Base-by-base conservation (phyloP, 2,888 invertebrate genomes). In the Hylaea fasciaria region DNA sequence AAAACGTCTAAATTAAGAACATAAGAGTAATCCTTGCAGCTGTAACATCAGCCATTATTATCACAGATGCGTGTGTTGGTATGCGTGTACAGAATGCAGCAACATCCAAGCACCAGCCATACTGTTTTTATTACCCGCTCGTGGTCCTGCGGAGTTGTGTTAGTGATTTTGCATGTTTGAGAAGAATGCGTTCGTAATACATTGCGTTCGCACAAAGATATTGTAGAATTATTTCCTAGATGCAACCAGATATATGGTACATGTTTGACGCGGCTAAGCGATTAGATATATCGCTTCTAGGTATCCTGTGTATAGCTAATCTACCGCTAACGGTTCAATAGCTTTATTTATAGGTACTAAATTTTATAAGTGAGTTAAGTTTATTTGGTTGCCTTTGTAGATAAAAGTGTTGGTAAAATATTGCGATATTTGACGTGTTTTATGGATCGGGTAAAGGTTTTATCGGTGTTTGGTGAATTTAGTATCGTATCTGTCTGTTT, bases 141-240 rank as follows among this genome's bases (percentile, higher is more conserved):
- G 59, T 66, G 78, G 75, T 79, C 78, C 59, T 64, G 72, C 77
- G 68, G 68, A 76, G 69, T 65, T 79, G 88, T 88, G 89, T 88
- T 83, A 65, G 90, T 87, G 82, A 83, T 88, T 91, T 91, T 90
- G 91, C 89, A 89, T 91, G 91, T 91, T 78, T 79, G 89, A 80
- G 90, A 91, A 89, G 91, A 92, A 92, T 92, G 91, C 89, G 89
- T 89, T 77, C 85, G 85, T 80, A 73, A 85, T 85, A 83, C 84
- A 81, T 82, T 84, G 82, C 80, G 83, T 81, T 81, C 78, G 85
- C 81, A 86, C 86, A 86, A 85, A 89, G 89, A 91, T 91, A 91
- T 92, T 89, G 91, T 88, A 83, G 88, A 90, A 89, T 90, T 90
- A 91, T 91, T 91, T 91, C 91, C 90, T 91, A 90, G 90, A 90